Evolutionary conservation across 2,113 vertebrate species (phyloP).

Genomic region (Daubentonia madagascariensis): DNA sequence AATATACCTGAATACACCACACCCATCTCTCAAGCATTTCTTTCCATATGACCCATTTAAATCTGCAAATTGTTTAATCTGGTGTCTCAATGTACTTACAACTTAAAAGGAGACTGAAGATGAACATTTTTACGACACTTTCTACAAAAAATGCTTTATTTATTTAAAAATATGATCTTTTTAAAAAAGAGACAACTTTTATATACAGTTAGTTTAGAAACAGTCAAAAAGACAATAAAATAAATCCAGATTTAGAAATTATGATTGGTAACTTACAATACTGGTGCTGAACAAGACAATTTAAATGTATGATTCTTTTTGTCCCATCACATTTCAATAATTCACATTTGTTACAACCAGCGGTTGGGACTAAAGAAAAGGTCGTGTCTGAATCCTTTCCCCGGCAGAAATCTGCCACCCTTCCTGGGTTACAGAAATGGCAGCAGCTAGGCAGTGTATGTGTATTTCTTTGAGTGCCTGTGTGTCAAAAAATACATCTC

Average conservation of each 20-base stretch:
- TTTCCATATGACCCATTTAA: not conserved
- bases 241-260: conserved; percentile 59
- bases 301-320: conserved; percentile 28
- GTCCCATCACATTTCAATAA: not conserved
- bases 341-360: conserved; percentile 52
- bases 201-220: conserved; percentile 82
- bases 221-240: conserved; percentile 67
- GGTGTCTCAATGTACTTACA: conserved; percentile 8
- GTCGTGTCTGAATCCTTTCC: not conserved
- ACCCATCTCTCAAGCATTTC: not conserved
- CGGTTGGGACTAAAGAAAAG: conserved; percentile 31
- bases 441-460: not conserved
- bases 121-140: conserved; percentile 38
- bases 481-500: not conserved
- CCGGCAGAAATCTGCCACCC: not conserved
- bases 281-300: conserved; percentile 12
- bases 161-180: conserved; percentile 88
- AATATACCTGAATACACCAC: not conserved
- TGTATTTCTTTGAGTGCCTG: not conserved
- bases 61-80: not conserved
- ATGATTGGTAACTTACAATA: conserved; percentile 47
- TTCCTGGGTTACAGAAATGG: not conserved
- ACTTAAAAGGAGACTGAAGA: conserved; percentile 35
- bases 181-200: conserved; percentile 74
- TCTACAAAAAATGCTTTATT: conserved; percentile 84